Evolutionary conservation across 1,140 invertebrate species (phyloP).

Genomic region (Melipona quadrifasciata): DNA sequence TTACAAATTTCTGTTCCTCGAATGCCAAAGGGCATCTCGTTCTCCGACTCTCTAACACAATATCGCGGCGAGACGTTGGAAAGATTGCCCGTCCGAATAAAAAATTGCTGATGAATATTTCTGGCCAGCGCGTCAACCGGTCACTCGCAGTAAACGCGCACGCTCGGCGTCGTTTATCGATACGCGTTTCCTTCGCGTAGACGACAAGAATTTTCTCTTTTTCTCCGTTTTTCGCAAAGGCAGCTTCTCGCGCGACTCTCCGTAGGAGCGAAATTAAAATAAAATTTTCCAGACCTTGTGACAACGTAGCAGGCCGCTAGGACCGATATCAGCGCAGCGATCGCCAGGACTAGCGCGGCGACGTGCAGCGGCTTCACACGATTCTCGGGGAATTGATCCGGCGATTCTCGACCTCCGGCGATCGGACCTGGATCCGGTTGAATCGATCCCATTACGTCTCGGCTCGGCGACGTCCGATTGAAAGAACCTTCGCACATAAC

Average conservation of each 20-base stretch:
- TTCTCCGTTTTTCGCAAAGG: no score
- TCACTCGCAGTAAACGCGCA: not conserved
- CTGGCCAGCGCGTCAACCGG: slow-evolving; percentile 11
- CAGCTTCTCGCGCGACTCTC: not conserved
- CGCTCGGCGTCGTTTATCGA: slow-evolving; percentile 22
- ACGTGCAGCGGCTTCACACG: slow-evolving; percentile 64
- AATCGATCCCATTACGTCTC: slow-evolving; percentile 19
- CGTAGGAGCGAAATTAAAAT: slow-evolving; percentile 21
- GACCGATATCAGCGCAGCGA: slow-evolving; percentile 72
- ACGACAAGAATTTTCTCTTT: not conserved
- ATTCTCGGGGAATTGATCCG: slow-evolving; percentile 30
- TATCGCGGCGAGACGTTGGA: no score
- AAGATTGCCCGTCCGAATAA: not conserved
- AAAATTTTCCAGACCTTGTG: slow-evolving; percentile 65
- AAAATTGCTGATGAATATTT: not conserved
- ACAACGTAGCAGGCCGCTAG: slow-evolving; percentile 74
- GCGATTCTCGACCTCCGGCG: slow-evolving; percentile 32
- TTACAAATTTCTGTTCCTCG: no score
- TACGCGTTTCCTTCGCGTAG: not conserved
- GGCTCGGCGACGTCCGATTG: not conserved
- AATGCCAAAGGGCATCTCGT: no score
- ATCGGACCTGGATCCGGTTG: slow-evolving; percentile 17
- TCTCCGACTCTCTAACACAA: no score
- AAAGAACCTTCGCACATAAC: not conserved
- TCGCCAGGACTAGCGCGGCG: slow-evolving; percentile 67